phyloP scores from a whole-genome alignment of 2,888 invertebrate species.

The Himalopsyche tibetana region DNA sequence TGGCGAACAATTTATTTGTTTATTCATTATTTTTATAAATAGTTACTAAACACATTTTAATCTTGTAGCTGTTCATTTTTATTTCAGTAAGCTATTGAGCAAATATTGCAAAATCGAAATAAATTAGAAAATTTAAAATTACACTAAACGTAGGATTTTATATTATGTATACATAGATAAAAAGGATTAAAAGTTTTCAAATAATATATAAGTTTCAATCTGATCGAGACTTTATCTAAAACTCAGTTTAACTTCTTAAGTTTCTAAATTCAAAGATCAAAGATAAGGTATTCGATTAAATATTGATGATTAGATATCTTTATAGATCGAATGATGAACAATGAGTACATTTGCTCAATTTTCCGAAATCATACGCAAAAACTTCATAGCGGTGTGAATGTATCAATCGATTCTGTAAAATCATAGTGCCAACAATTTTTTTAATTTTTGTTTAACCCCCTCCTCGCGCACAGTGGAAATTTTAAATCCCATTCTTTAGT shows the following conservation, averaged over 20 bases:
- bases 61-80: too few relatives aligned
- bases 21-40: too few relatives aligned
- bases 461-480: too few relatives aligned
- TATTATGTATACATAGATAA: not conserved
- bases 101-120: not conserved
- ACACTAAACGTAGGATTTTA: not conserved
- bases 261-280: slow-evolving; percentile 20
- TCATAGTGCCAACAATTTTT: too few relatives aligned
- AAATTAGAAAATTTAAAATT: not conserved
- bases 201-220: not conserved
- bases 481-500: too few relatives aligned
- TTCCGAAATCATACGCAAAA: too few relatives aligned
- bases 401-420: too few relatives aligned
- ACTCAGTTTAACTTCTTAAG: not conserved
- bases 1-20: too few relatives aligned
- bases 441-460: too few relatives aligned
- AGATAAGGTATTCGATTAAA: not conserved
- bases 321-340: not conserved
- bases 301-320: not conserved
- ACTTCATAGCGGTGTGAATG: too few relatives aligned
- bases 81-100: too few relatives aligned
- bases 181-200: not conserved
- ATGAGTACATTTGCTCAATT: not conserved
- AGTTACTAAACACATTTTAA: too few relatives aligned
- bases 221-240: not conserved